Evolutionary conservation across 2,797 vertebrate genomes (phyloP), one percentile per base, ranked within the genome.

Genomic region (Danio tinwini): DNA sequence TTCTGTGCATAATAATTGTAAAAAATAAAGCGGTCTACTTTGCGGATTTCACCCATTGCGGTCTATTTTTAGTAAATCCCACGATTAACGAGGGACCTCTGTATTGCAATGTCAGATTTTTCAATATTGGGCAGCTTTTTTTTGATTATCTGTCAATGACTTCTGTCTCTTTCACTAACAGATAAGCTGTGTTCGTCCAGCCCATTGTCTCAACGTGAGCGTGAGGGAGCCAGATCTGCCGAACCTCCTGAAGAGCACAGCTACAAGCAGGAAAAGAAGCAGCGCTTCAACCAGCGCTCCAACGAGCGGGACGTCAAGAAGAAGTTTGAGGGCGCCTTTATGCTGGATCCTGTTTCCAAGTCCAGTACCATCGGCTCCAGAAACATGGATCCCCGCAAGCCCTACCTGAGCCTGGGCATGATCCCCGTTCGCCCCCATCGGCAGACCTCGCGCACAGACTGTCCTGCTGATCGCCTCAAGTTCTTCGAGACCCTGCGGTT

Each of bases 401-500:
- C 96, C 94, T 99, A 99, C 94, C 95, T 99, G 92, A 98, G 97
- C 85, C 94, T 99, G 87, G 96, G 96, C 84, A 98, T 97, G 90
- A 94, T 96, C 74, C 96, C 96, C 0, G 96, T 98, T 67, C 95
- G 97, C 67, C 93, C 98, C 44, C 92, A 98, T 74, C 96, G 98
- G 4, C 98, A 99, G 92, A 98, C 96, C 37, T 99, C 98, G 29
- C 92, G 97, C 86, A 97, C 96, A 1, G 98, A 99, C 87, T 99
- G 97, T 82, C 98, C 98, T 0, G 97, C 97, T 1, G 98, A 99
- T 87, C 96, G 98, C 58, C 92, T 99, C 62, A 99, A 99, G 88
- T 99, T 99, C 88, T 99, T 99, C 86, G 98, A 99, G 93, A 99
- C 98, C 16, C 88, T 99, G 59, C 94, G 97, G 72, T 94, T 99